Percentiles rank a stretch among this genome's conserved stretches.
Conservation (phyloP, 2,888 invertebrate genomes). For the Eupithecia centaureata region DNA sequence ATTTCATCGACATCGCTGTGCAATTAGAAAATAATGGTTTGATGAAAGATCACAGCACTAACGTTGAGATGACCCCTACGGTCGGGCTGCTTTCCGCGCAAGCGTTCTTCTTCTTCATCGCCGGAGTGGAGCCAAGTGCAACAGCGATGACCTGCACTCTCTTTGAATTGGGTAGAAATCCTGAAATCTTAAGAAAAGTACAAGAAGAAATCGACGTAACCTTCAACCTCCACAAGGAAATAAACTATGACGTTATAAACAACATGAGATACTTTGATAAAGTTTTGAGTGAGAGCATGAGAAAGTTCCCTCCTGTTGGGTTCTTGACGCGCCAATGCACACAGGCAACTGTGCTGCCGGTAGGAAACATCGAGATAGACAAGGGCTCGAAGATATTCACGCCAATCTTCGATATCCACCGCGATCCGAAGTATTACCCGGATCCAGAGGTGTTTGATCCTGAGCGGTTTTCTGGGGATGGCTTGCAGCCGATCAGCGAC, state of each 20-base stretch:
- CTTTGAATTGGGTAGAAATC: constrained; percentile 50
- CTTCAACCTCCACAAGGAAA: constrained; percentile 40
- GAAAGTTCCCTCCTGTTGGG: constrained; percentile 63
- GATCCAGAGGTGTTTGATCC: constrained; percentile 74
- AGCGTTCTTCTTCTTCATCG: constrained; percentile 53
- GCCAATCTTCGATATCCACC: constrained; percentile 66
- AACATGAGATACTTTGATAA: constrained; percentile 50
- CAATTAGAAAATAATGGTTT: constrained; percentile 56
- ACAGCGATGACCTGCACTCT: constrained; percentile 48
- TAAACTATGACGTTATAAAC: constrained; percentile 48
- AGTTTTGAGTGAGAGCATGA: constrained; percentile 55
- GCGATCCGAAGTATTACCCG: constrained; percentile 69
- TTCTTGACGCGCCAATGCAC: constrained; percentile 55
- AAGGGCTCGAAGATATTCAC: constrained; percentile 59
- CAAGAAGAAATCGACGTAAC: constrained; percentile 43
- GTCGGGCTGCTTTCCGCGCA: constrained; percentile 48
- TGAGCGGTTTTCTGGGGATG: constrained; percentile 60
- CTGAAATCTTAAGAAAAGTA: constrained; percentile 47
- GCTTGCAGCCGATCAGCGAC: constrained; percentile 21
- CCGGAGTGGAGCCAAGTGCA: constrained; percentile 57
- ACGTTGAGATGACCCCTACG: constrained; percentile 58
- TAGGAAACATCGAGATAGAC: constrained; percentile 61
- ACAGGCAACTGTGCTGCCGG: constrained; percentile 58
- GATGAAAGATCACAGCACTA: constrained; percentile 54
- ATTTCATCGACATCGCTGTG: constrained; percentile 63